Base-by-base conservation (phyloP, 2,113 vertebrate species). In the Actinemys pallida region DNA sequence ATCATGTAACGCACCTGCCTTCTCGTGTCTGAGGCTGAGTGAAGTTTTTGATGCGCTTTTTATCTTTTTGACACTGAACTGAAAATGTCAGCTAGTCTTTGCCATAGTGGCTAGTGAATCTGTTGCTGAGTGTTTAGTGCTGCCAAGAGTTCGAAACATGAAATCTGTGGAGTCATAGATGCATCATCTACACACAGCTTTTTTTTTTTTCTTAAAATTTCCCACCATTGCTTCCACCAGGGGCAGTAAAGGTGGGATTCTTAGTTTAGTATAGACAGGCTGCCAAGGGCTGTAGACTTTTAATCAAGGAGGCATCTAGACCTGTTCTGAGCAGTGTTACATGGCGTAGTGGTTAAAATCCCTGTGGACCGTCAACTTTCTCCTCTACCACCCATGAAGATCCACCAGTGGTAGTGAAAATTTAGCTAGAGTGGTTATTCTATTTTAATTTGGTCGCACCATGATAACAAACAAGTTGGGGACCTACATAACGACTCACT, bases 1-100 rank as follows among this genome's bases (percentile, higher is more conserved):
- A 86, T 91, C 84, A 65, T 75, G 79, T 82, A 86, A 91, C 52
- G 42, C 84, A 75, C 84, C 78, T 91, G 80, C n/a, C 62, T 92
- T 92, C 84, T 49, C 59, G 45, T 86, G 75, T 57, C 76, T 56
- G 42, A 56, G 76, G 50, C n/a, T 81, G 76, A 81, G 87, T 39
- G 22, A 45, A 65, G 22, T 49, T 87, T 50, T 86, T 42, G 42
- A 19, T 84, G 78, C 27, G 35, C 4, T 57, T 72, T 86, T 29
- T 42, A n/a, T 65, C 86, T 52, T 45, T 87, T 91, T 82, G 78
- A 69, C n/a, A 82, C 50, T 31, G 52, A 82, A 65, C 31, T 27
- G 42, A 45, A 39, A n/a, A 39, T 72, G 19, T 72, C 65, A 72
- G n/a, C 16, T n/a, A 72, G 65, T 72, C 65, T 39, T 72, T 72